Base-by-base conservation (phyloP, 2,888 invertebrate species). In the Podotricha telesiphe region DNA sequence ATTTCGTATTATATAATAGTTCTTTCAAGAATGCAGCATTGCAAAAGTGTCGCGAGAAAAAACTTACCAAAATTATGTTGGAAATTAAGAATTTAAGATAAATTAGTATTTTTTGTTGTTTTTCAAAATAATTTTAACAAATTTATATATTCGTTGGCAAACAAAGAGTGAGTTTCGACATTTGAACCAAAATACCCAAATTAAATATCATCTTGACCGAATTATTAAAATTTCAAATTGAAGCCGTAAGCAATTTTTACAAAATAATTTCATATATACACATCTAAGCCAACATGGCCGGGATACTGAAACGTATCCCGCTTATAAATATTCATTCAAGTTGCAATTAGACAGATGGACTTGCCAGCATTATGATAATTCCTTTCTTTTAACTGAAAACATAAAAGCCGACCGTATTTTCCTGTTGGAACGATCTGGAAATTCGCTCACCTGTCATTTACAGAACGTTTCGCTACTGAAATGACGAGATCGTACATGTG, bases 211-310 rank as follows among this genome's bases (percentile, higher is more conserved):
- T 83, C 82, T 81, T 82, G 79, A 80, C 80, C 79, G 85, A 86
- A 88, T 87, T 87, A 88, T 87, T 86, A 87, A 42, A 42, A 42
- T 42, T 13, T 84, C 81, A 81, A 82, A 83, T 87, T 83, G 80
- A 82, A 76, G 79, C 79, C 77, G 82, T 87, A 88, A 34, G 37
- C 34, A 19, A 28, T 55, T 55, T 55, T 34, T 10, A 63, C 37
- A 61, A 61, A 37, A 50, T 34, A 37, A 34, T 42, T 53, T 28
- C 6, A 28, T 28, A 28, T 28, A 20, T 17, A 51, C 6, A 68
- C 19, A 51, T 62, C 48, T 61, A 64, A 51, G 19, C 53, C 22
- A 53, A 61, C 69, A 67, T 56, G 67, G 56, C 61, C 48, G 68
- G 68, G 69, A 73, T 74, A 70, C 71, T 70, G 69, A 69, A 67